Conservation (phyloP, 2,113 vertebrate genomes). For the Carassius carassius region DNA sequence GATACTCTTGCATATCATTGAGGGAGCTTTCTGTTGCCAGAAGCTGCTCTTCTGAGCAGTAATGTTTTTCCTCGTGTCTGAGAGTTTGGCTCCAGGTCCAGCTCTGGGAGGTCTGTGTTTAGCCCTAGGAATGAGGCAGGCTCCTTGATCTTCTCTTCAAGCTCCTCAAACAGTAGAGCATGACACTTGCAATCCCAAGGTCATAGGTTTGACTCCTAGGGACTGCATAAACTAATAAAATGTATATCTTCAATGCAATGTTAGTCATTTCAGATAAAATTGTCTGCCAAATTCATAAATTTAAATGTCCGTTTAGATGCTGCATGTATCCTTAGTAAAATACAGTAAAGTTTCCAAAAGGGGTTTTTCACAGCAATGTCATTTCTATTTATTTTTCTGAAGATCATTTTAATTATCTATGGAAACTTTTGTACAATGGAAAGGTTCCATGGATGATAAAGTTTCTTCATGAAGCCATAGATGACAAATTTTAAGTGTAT, state of each 20-base stretch:
- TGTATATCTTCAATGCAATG: background rate
- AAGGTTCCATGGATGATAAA: background rate
- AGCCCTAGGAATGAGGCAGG: background rate
- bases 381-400: too few relatives aligned
- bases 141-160: background rate
- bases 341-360: too few relatives aligned
- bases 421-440: too few relatives aligned
- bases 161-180: background rate
- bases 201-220: background rate
- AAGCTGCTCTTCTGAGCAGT: constrained; percentile 4
- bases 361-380: too few relatives aligned
- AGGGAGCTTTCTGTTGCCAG: background rate
- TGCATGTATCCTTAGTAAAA: background rate
- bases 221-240: too few relatives aligned
- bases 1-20: background rate
- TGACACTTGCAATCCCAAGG: background rate
- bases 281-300: background rate
- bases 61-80: background rate
- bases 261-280: background rate
- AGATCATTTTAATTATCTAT: too few relatives aligned
- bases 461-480: background rate
- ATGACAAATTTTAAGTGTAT: background rate
- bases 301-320: background rate
- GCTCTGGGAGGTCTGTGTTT: background rate
- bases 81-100: constrained; percentile 5